Evolutionary conservation across 1,140 invertebrate genomes (phyloP), one percentile per base, ranked within the genome.

Genomic region (Cyphomyrmex costatus): DNA sequence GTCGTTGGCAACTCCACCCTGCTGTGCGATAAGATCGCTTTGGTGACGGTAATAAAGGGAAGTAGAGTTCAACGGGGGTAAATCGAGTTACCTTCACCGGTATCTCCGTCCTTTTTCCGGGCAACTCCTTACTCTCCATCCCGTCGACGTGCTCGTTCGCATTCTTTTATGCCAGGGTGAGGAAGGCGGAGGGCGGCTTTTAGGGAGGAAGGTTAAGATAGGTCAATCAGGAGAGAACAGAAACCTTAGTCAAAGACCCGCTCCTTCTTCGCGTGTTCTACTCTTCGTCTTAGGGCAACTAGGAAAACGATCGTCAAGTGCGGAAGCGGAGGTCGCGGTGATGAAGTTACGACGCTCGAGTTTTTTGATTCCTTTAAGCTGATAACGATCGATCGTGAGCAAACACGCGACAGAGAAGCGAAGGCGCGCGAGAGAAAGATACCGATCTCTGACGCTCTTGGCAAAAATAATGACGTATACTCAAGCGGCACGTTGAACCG

Each of bases 11-110:
- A 27, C 63, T 51, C 14, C 19, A 24, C 51, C 51, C 33, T 21
- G 7, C 60, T 56, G 12, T 21, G 30, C 84, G 92, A 93, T 92
- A 92, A 93, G 91, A 94, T 94, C 94, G 89, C 93, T 94, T 94
- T 94, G 93, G 93, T 60, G 92, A 90, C 87, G 87, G 76, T 92
- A 94, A 94, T 94, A 94, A 94, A 93, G 91, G 90, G 86, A 92
- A 93, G 90, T 91, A 84, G 86, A 92, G 90, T 91, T 90, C 78
- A 86, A 60, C 65, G 71, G 82, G 88, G 88, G 90, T 93, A 93
- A 94, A 95, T 95, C 93, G 93, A 93, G 93, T 95, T 94, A 94
- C 82, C 86, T 87, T 65, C 51, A 63, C 87, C 86, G 78, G 63
- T 60, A 36, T 49, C 68, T 84, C 21, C 42, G 21, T 79, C 56